A percentile compares a stretch with the other conserved stretches of the same genome.
Conservation (phyloP, 1,140 invertebrate genomes). For the Papilio dardanus region DNA sequence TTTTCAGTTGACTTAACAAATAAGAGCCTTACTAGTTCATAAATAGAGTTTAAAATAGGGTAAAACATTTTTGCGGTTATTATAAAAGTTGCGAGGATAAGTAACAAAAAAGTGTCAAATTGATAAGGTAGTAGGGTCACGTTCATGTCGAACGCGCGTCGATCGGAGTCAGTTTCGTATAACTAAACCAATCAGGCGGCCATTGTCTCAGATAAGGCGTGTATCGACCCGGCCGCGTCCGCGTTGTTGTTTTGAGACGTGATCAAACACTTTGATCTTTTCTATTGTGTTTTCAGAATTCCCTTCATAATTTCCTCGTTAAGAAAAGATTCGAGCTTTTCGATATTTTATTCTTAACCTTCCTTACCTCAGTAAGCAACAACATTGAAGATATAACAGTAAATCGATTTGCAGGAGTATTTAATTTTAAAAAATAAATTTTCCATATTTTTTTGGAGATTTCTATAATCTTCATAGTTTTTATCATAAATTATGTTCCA, state of each 20-base stretch:
- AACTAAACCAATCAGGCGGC: conserved; percentile 71
- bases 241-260: conserved; percentile 43
- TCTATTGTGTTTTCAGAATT: conserved; percentile 8
- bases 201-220: conserved; percentile 64
- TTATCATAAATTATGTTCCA: too few relatives aligned
- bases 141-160: conserved; percentile 47
- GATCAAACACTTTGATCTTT: conserved; percentile 32
- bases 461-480: too few relatives aligned
- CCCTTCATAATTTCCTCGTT: background rate
- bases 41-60: conserved; percentile 7
- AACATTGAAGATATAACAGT: too few relatives aligned
- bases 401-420: too few relatives aligned
- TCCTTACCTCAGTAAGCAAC: too few relatives aligned
- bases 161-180: conserved; percentile 62
- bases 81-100: conserved; percentile 21
- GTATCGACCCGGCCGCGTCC: conserved; percentile 47
- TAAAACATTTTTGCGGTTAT: background rate
- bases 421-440: too few relatives aligned
- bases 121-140: conserved; percentile 63
- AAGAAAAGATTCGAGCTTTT: conserved; percentile 24
- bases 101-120: conserved; percentile 60
- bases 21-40: background rate
- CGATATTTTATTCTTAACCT: background rate
- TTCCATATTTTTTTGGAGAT: too few relatives aligned
- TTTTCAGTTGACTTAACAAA: background rate